phyloP scores from a whole-genome alignment of 2,888 invertebrate species.

The Petrolisthes manimaculis region DNA sequence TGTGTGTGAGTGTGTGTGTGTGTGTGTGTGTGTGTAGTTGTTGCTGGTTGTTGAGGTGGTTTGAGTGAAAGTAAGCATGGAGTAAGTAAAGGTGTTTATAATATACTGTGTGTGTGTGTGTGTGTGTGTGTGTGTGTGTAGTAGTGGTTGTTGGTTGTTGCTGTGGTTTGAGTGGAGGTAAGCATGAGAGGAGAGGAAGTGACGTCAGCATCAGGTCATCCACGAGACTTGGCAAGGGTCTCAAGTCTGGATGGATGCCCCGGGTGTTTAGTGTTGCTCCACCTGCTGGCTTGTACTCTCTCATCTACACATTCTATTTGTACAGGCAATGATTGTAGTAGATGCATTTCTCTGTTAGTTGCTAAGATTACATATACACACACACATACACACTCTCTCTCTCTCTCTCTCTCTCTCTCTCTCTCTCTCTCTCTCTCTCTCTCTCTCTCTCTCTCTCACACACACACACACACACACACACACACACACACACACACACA shows the following conservation, averaged over 20 bases:
- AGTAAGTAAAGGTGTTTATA: neutral
- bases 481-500: neutral
- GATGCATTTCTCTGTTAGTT: no score
- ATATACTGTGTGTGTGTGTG: constrained; percentile 6
- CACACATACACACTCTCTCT: neutral
- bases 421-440: neutral
- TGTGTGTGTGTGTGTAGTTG: no score
- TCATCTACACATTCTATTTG: no score
- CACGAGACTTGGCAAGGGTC: no score
- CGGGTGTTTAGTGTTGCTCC: no score
- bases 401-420: neutral
- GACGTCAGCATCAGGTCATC: neutral
- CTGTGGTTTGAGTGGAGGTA: neutral
- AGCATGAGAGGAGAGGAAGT: neutral
- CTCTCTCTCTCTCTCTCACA: neutral
- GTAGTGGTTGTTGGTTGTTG: no score
- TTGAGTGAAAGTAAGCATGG: no score
- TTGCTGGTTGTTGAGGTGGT: no score
- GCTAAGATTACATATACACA: neutral
- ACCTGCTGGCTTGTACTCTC: no score
- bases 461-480: neutral
- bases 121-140: neutral
- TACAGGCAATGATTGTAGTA: no score
- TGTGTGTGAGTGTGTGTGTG: no score
- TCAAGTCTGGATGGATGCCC: no score